Percentiles rank a stretch among this genome's conserved stretches.
phyloP scores from a whole-genome alignment of 23 tunicate species.

The Botrylloides violaceus region DNA sequence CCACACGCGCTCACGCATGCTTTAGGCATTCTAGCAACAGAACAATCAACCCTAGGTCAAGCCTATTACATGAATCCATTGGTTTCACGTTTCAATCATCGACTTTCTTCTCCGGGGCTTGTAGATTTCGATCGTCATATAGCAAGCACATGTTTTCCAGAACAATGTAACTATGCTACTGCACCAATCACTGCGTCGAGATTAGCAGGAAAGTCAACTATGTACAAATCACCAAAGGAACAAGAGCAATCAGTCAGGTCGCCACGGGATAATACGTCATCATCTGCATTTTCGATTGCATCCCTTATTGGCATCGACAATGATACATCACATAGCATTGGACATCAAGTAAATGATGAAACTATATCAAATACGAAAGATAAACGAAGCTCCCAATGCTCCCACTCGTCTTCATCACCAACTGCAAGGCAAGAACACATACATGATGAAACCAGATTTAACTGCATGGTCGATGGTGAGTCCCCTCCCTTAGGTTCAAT shows the following conservation, averaged over 20 bases:
- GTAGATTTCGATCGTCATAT: not conserved
- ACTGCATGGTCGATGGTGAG: not conserved
- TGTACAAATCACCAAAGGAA: not conserved
- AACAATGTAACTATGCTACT: slow-evolving; percentile 1
- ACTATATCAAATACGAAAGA: not conserved
- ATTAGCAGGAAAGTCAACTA: not conserved
- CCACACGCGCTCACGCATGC: slow-evolving; percentile 34
- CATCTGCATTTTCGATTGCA: slow-evolving; percentile 20
- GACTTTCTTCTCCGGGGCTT: not conserved
- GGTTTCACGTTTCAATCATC: not conserved
- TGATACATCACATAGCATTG: no score
- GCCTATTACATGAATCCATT: not conserved
- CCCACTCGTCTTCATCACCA: slow-evolving; percentile 12
- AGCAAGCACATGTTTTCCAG: no score
- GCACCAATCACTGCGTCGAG: not conserved
- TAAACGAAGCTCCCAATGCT: slow-evolving; percentile 4
- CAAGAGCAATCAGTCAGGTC: not conserved
- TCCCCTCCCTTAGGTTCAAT: slow-evolving; percentile 1
- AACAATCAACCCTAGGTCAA: not conserved
- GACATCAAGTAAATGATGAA: no score
- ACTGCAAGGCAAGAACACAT: not conserved
- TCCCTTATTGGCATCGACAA: not conserved
- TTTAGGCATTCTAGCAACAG: not conserved
- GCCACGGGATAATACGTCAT: not conserved
- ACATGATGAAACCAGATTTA: not conserved